Percentiles rank a stretch among this genome's conserved stretches.
Evolutionary conservation across 2,888 invertebrate genomes (phyloP).

Genomic region (Mesoligia furuncula): DNA sequence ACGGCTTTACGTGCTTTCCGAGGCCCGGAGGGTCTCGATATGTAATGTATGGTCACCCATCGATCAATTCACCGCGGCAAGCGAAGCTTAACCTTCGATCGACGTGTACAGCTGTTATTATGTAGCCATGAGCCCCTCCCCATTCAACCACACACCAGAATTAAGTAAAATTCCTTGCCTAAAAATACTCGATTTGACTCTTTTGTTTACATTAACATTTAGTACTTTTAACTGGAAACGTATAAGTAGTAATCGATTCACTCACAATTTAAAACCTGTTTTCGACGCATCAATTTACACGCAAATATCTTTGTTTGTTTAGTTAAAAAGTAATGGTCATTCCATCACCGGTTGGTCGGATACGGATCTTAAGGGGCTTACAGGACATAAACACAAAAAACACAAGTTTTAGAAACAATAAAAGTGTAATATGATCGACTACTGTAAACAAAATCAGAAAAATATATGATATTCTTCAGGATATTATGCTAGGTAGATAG

Average conservation of each 20-base stretch:
- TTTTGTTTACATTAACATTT: slow-evolving; percentile 47
- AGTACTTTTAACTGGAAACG: slow-evolving; percentile 43
- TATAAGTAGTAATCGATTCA: slow-evolving; percentile 37
- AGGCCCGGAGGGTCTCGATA: not conserved
- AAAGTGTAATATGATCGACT: too few relatives aligned
- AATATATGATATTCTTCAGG: too few relatives aligned
- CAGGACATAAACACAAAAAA: too few relatives aligned
- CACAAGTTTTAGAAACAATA: too few relatives aligned
- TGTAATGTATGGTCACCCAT: too few relatives aligned
- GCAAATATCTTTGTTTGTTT: slow-evolving; percentile 47
- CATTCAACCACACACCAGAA: slow-evolving; percentile 7
- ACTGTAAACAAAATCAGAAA: too few relatives aligned
- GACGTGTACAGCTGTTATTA: not conserved
- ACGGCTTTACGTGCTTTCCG: not conserved
- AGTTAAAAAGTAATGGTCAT: slow-evolving; percentile 42
- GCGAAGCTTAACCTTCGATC: not conserved
- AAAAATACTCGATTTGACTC: slow-evolving; percentile 26
- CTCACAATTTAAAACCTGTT: slow-evolving; percentile 51
- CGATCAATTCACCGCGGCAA: not conserved
- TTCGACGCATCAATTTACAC: slow-evolving; percentile 53
- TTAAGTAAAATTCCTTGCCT: slow-evolving; percentile 30
- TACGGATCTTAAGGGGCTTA: slow-evolving; percentile 12
- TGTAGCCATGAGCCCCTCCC: not conserved
- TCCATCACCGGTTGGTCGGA: slow-evolving; percentile 37
- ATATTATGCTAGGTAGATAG: too few relatives aligned